Evolutionary conservation across 1,140 invertebrate species (phyloP).

Genomic region (Meloidogyne exigua): DNA sequence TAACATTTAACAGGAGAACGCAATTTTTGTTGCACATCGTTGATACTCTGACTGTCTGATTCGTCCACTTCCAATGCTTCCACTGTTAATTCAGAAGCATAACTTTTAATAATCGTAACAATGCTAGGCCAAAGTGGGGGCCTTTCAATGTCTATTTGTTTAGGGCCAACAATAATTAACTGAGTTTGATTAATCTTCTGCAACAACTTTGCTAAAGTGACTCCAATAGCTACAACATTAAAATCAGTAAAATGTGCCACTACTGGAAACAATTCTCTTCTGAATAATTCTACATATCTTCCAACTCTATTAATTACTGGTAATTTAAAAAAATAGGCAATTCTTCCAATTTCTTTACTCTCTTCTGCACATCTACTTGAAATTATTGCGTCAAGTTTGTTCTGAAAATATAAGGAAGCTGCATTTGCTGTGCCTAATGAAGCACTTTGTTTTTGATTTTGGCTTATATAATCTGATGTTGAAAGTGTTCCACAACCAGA

Average conservation of each 20-base stretch:
- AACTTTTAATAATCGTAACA: not conserved
- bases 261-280: slow-evolving; percentile 40
- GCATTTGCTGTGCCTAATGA: not conserved
- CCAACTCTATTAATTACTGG: slow-evolving; percentile 46
- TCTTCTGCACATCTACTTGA: slow-evolving; percentile 42
- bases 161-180: slow-evolving; percentile 30
- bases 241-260: slow-evolving; percentile 40
- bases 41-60: not conserved
- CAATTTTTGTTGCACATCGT: slow-evolving; percentile 10
- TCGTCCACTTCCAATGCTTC: slow-evolving; percentile 21
- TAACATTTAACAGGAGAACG: slow-evolving; percentile 30
- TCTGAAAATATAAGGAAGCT: slow-evolving; percentile 36
- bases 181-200: slow-evolving; percentile 26
- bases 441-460: slow-evolving; percentile 12
- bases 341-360: slow-evolving; percentile 39
- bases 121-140: slow-evolving; percentile 17
- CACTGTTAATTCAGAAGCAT: not conserved
- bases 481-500: slow-evolving; percentile 13
- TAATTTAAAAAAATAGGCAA: slow-evolving; percentile 50
- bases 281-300: slow-evolving; percentile 25
- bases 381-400: slow-evolving; percentile 43
- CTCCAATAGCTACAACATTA: slow-evolving; percentile 28
- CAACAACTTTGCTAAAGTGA: slow-evolving; percentile 39
- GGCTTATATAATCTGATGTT: slow-evolving; percentile 4
- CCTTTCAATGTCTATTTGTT: slow-evolving; percentile 11